Conservation (phyloP, 1,140 invertebrate genomes). For the Bombus superbus region DNA sequence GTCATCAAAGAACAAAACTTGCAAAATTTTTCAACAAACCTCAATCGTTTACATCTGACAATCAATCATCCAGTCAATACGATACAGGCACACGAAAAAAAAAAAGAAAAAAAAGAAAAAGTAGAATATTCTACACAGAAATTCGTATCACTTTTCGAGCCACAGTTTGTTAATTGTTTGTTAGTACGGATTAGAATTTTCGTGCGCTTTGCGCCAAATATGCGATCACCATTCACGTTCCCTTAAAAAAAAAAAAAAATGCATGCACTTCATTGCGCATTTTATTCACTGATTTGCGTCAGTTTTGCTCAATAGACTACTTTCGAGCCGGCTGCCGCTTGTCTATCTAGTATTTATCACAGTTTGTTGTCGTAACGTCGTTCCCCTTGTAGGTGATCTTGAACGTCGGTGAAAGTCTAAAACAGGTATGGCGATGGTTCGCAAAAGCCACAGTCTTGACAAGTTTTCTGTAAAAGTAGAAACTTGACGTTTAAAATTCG, state of each 20-base stretch:
- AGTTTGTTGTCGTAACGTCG: conserved; percentile 38
- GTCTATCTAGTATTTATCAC: conserved; percentile 29
- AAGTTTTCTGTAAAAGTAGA: conserved; percentile 49
- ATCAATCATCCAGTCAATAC: conserved; percentile 41
- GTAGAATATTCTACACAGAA: neutral
- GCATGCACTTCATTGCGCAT: neutral
- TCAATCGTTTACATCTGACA: conserved; percentile 23
- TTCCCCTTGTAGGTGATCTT: neutral
- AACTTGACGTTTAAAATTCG: neutral
- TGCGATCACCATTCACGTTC: neutral
- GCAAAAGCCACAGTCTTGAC: conserved; percentile 62
- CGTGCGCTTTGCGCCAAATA: neutral
- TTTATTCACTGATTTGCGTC: no score
- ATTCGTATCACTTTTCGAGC: neutral
- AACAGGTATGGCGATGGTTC: conserved; percentile 53
- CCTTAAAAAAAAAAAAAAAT: neutral
- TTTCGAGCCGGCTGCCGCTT: conserved; percentile 64
- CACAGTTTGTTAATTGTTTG: neutral
- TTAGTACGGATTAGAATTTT: neutral
- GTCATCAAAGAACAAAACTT: neutral
- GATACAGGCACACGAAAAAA: neutral
- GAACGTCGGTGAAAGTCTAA: neutral
- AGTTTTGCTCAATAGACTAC: neutral
- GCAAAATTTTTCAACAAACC: conserved; percentile 19
- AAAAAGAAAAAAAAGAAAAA: neutral